These are phyloP conservation scores for Onychomys arenicola DNA, from an alignment of 2,797 vertebrate genomes.

Conservation along the genomic window DNA sequence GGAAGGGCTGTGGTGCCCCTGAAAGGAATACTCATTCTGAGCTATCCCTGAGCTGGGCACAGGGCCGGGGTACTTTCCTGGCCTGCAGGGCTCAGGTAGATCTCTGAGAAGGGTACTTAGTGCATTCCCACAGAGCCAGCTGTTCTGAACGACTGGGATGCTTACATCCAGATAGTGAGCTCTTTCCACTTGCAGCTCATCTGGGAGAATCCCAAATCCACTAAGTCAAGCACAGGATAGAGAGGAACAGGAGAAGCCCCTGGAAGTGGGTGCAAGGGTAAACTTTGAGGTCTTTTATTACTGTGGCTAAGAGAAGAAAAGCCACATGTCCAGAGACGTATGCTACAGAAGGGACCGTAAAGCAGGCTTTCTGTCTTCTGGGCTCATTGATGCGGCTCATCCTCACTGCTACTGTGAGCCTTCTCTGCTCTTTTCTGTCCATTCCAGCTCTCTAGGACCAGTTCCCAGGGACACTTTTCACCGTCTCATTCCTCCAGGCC, in stretches of 20 bases:
- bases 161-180: neutral
- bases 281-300: neutral
- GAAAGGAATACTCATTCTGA: no score
- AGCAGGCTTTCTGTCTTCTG: neutral
- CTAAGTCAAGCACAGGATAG: neutral
- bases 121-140: neutral
- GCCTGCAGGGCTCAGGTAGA: neutral
- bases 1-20: neutral
- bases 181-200: neutral
- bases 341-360: neutral
- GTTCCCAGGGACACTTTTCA: fast-evolving
- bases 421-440: neutral
- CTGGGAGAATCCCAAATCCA: neutral
- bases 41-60: no score
- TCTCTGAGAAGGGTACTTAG: neutral
- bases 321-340: neutral
- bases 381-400: neutral
- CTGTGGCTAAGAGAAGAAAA: neutral
- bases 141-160: neutral
- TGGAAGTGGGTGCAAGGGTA: neutral
- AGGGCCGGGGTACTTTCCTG: neutral
- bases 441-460: neutral
- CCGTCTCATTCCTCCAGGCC: neutral
- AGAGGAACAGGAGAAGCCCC: neutral
- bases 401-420: neutral